These are phyloP conservation scores for Mythimna ferrago DNA, from an alignment of 2,888 invertebrate genomes.

Conservation along the genomic window DNA sequence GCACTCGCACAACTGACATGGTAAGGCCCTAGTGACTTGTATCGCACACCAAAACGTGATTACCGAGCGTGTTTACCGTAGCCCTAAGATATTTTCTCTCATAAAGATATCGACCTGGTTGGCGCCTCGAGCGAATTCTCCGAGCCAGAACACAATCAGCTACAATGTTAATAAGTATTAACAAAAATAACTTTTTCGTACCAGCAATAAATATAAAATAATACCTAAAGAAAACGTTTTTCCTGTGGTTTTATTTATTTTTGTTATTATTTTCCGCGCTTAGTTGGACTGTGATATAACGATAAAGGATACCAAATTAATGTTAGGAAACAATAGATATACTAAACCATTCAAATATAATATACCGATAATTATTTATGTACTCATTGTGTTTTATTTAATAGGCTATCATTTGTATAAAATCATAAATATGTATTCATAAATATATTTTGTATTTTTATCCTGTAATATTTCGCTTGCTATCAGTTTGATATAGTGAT, in stretches of 20 bases:
- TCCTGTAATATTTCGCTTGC: not conserved
- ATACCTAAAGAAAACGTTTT: not conserved
- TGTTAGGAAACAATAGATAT: not conserved
- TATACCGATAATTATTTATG: not conserved
- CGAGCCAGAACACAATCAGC: conserved; percentile 31
- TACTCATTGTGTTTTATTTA: not conserved
- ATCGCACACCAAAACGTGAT: not conserved
- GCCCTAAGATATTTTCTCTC: conserved; percentile 22
- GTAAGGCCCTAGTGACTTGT: not conserved
- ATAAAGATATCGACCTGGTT: conserved; percentile 36
- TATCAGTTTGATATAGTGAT: not conserved
- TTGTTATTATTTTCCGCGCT: not conserved
- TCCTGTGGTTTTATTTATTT: conserved; percentile 9
- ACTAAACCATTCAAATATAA: not conserved
- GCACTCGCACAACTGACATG: too few species aligned
- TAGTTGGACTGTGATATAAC: not conserved
- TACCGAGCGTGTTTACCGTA: not conserved
- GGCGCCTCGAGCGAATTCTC: conserved; percentile 20
- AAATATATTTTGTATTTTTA: not conserved
- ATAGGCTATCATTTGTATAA: not conserved
- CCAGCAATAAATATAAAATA: not conserved
- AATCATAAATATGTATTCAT: too few species aligned
- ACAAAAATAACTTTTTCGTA: conserved; percentile 21
- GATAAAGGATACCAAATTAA: not conserved
- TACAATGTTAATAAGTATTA: conserved; percentile 22